phyloP scores from a whole-genome alignment of 1,140 invertebrate genomes.

The Zaprionus taronus region DNA sequence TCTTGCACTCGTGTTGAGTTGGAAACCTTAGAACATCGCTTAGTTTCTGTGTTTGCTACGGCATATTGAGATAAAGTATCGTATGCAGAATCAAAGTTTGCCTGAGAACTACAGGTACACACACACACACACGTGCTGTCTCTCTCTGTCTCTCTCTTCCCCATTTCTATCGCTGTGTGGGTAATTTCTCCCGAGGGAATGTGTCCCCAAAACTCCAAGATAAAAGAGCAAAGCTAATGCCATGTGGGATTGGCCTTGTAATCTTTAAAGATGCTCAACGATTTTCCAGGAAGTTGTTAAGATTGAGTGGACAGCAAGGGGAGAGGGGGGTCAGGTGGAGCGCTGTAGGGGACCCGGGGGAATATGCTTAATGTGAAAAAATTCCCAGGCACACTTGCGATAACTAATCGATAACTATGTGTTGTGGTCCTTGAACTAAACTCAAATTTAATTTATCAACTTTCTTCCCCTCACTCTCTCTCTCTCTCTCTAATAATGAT shows the following conservation, averaged over 20 bases:
- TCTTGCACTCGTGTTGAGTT: neutral
- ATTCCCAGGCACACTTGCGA: neutral
- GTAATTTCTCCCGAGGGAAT: neutral
- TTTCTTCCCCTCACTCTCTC: neutral
- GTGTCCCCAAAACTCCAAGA: neutral
- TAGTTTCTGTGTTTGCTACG: neutral
- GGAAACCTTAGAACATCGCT: neutral
- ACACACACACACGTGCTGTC: neutral
- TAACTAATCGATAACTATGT: slow-evolving; percentile 4
- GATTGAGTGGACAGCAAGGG: neutral
- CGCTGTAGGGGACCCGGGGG: neutral
- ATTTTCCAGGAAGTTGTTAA: neutral
- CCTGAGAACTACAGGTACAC: slow-evolving; percentile 5
- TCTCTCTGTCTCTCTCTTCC: neutral
- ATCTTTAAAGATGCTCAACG: slow-evolving; percentile 6
- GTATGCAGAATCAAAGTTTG: slow-evolving; percentile 45
- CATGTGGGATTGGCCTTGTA: neutral
- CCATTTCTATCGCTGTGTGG: neutral
- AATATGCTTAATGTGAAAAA: neutral
- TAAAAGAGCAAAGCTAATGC: slow-evolving; percentile 6
- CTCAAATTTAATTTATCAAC: neutral
- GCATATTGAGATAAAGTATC: slow-evolving; percentile 35
- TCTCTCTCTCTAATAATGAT: slow-evolving; percentile 33
- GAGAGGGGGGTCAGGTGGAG: too few species aligned
- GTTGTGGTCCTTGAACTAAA: neutral